These are phyloP conservation scores for Pavo muticus DNA, from an alignment of 2,113 vertebrate genomes.

Conservation along the genomic window DNA sequence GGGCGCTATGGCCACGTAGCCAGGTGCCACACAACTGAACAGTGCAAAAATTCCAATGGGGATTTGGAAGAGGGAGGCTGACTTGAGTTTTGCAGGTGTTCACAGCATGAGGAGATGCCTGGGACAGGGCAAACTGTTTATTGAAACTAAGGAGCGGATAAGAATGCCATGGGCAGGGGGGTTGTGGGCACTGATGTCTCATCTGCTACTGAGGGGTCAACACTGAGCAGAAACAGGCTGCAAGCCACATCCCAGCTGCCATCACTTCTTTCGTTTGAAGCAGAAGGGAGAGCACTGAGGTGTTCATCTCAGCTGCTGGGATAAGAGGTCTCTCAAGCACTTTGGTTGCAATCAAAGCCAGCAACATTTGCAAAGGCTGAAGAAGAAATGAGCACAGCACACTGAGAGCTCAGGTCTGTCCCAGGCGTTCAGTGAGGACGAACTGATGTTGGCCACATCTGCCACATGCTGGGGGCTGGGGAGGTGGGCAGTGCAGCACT, in stretches of 20 bases:
- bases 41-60: background rate
- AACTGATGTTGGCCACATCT: background rate
- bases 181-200: background rate
- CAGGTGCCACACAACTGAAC: background rate
- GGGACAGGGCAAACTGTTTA: background rate
- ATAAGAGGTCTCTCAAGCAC: background rate
- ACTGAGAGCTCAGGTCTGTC: background rate
- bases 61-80: background rate
- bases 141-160: background rate
- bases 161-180: background rate
- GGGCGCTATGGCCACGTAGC: background rate
- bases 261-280: background rate
- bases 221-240: background rate
- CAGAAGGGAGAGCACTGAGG: background rate
- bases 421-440: background rate
- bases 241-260: background rate
- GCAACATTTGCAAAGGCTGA: background rate
- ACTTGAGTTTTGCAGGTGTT: background rate
- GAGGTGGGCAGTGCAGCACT: background rate
- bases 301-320: background rate
- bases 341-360: background rate
- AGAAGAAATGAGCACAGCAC: background rate
- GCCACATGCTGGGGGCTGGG: accelerated
- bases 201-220: background rate
- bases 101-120: background rate